Percentiles rank a stretch among this genome's conserved stretches.
Conservation (phyloP, 35 echinoderm and acorn worm genomes). For the Ptychodera flava region DNA sequence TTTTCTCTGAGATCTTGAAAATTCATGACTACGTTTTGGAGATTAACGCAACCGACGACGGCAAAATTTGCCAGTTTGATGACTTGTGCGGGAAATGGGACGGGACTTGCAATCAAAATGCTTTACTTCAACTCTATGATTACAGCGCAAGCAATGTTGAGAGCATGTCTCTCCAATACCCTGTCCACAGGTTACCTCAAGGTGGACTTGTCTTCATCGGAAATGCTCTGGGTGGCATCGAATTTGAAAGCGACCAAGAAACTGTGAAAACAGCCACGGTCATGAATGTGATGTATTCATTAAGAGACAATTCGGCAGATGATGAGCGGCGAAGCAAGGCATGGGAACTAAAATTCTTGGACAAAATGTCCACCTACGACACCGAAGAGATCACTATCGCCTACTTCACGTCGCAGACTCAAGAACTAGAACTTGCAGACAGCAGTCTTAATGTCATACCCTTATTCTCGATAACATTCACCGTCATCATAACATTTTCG, state of each 20-base stretch:
- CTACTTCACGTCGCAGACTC: neutral
- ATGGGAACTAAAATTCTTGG: neutral
- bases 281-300: constrained; percentile 7
- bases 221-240: constrained; percentile 7
- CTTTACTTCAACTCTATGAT: neutral
- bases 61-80: neutral
- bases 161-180: neutral
- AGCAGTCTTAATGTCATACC: neutral
- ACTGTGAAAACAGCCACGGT: neutral
- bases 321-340: neutral
- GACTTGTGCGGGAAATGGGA: constrained; percentile 7
- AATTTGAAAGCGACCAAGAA: neutral
- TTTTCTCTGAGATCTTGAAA: neutral
- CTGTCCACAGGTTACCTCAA: neutral
- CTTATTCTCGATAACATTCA: neutral
- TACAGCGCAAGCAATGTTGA: neutral
- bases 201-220: constrained; percentile 7
- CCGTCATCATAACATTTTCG: neutral
- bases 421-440: neutral
- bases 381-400: neutral
- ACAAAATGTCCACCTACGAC: neutral
- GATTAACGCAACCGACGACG: neutral
- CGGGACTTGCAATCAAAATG: constrained; percentile 23
- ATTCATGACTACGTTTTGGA: neutral
- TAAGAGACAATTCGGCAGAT: neutral